These are phyloP conservation scores for Eupeodes luniger DNA, from an alignment of 2,888 invertebrate species.

Conservation along the genomic window DNA sequence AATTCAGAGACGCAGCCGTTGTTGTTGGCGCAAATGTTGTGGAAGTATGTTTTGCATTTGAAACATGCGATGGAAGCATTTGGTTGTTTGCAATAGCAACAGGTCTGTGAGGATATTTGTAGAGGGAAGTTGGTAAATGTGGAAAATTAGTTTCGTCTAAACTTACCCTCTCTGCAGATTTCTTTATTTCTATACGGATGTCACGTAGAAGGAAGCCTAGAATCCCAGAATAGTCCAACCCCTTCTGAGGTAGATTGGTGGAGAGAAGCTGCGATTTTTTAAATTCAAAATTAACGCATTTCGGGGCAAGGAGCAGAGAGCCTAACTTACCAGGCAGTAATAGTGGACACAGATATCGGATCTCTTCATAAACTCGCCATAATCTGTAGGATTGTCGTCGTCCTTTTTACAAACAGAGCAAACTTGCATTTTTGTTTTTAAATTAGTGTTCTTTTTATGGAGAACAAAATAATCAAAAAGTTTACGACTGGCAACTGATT, in stretches of 20 bases:
- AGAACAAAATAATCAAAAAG: background rate
- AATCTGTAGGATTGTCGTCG: constrained; percentile 75
- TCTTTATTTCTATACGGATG: constrained; percentile 88
- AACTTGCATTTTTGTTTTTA: constrained; percentile 29
- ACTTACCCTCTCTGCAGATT: constrained; percentile 87
- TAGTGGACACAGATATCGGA: constrained; percentile 79
- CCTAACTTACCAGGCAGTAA: constrained; percentile 80
- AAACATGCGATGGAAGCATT: constrained; percentile 79
- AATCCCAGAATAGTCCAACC: constrained; percentile 89
- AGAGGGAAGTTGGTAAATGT: background rate
- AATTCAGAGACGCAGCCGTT: constrained; percentile 79
- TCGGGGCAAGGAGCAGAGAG: background rate
- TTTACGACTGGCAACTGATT: no score
- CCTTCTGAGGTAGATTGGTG: constrained; percentile 88
- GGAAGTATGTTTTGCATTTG: constrained; percentile 79
- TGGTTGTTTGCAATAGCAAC: constrained; percentile 78
- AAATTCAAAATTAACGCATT: background rate
- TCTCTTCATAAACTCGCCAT: constrained; percentile 81
- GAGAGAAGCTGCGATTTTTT: constrained; percentile 86
- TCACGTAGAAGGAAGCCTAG: constrained; percentile 90
- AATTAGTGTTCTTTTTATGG: background rate
- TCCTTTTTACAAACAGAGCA: constrained; percentile 47
- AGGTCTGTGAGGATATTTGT: constrained; percentile 63
- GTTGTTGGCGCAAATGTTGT: constrained; percentile 78
- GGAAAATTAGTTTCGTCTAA: background rate